A percentile compares a stretch with the other conserved stretches of the same genome.
These are phyloP conservation scores for Anhinga anhinga DNA, from an alignment of 2,113 vertebrate species.

Conservation along the genomic window DNA sequence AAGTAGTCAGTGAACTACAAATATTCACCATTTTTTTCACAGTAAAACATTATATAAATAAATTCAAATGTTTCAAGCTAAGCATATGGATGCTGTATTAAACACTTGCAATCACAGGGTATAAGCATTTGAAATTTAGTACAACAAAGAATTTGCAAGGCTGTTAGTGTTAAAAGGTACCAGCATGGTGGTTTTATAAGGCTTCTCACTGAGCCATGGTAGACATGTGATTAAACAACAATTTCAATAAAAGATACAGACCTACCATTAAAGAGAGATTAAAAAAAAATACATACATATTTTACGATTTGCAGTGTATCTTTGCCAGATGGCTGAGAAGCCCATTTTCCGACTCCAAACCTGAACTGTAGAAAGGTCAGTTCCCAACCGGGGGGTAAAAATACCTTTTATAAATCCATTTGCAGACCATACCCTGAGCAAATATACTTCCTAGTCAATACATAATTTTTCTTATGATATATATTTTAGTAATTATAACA, in stretches of 20 bases:
- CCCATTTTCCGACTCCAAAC: background rate
- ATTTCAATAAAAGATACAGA: conserved; percentile 54
- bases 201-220: conserved; percentile 46
- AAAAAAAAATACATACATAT: background rate
- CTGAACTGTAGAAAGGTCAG: background rate
- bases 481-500: background rate
- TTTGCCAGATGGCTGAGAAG: background rate
- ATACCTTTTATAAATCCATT: background rate
- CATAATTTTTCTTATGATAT: background rate
- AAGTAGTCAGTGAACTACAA: background rate
- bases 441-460: background rate
- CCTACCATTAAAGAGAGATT: background rate
- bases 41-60: conserved; percentile 64
- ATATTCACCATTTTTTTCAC: conserved; percentile 24
- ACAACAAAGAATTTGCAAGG: conserved; percentile 13
- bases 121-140: conserved; percentile 39
- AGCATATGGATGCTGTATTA: conserved; percentile 74
- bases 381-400: background rate
- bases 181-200: conserved; percentile 55
- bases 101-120: conserved; percentile 54
- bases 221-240: conserved; percentile 25
- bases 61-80: conserved; percentile 67
- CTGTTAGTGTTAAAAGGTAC: conserved; percentile 48
- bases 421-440: background rate
- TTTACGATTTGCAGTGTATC: background rate